Evolutionary conservation across 30 jellyfish, hydroid and myxozoan species (phyloP).

Genomic region (Nemopilema nomurai): DNA sequence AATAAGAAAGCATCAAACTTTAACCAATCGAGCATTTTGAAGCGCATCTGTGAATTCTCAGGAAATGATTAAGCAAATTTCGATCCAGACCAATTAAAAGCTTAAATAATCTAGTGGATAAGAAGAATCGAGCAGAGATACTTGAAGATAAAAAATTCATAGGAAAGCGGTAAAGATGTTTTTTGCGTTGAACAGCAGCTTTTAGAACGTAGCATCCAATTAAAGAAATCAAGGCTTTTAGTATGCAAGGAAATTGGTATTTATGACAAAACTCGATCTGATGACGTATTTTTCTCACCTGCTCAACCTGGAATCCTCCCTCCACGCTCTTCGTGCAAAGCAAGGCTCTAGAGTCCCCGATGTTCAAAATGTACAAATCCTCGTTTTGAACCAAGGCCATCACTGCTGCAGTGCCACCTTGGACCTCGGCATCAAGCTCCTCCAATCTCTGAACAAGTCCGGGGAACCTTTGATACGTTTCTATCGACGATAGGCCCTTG

Average conservation of each 20-base stretch:
- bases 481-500: slow-evolving; percentile 63
- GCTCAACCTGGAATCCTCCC: slow-evolving; percentile 72
- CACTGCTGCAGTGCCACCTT: slow-evolving; percentile 93
- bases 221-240: background rate
- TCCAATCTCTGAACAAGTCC: slow-evolving; percentile 71
- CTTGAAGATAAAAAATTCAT: no score
- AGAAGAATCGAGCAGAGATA: no score
- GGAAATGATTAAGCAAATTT: no score
- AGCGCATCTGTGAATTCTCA: no score
- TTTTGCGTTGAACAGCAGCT: background rate
- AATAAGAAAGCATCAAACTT: no score
- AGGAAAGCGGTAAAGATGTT: no score
- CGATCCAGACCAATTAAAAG: no score
- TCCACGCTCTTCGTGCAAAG: slow-evolving; percentile 69
- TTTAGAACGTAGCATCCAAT: background rate
- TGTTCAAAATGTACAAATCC: slow-evolving; percentile 75
- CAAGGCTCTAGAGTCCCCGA: slow-evolving; percentile 90
- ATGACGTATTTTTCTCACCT: slow-evolving; percentile 48
- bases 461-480: slow-evolving; percentile 80
- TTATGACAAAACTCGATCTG: no score
- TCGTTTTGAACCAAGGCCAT: slow-evolving; percentile 67
- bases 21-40: no score
- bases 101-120: no score
- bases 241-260: background rate
- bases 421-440: slow-evolving; percentile 75